These are phyloP conservation scores for Anguilla anguilla DNA, from an alignment of 2,797 vertebrate genomes.

Conservation along the genomic window DNA sequence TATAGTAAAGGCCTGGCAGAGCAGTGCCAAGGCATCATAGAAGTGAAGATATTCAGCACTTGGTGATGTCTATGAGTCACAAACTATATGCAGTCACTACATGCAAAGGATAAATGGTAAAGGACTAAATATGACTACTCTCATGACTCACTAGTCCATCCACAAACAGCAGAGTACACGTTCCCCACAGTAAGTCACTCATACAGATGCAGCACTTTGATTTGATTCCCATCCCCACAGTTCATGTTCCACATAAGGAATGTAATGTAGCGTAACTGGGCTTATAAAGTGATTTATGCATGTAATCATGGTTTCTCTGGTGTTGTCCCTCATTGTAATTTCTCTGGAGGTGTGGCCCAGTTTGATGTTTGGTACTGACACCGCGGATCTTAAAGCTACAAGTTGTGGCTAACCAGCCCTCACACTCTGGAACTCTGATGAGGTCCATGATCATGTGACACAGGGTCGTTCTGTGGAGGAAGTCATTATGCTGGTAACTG, in stretches of 20 bases:
- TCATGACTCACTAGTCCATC: background rate
- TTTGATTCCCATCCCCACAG: background rate
- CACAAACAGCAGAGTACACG: background rate
- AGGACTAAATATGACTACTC: no score
- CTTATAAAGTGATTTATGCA: conserved; percentile 32
- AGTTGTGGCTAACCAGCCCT: conserved; percentile 6
- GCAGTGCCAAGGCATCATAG: no score
- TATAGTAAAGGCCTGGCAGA: no score
- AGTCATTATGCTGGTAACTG: conserved; percentile 5
- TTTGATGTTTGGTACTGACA: background rate
- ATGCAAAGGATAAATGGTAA: no score
- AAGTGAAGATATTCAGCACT: no score
- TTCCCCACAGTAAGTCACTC: background rate
- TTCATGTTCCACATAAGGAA: conserved; percentile 13
- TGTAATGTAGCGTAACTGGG: background rate
- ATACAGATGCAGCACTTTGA: background rate
- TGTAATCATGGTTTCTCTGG: conserved; percentile 16
- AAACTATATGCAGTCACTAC: no score
- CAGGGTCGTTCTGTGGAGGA: background rate
- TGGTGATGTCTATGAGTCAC: no score
- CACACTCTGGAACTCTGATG: background rate
- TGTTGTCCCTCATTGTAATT: conserved; percentile 15
- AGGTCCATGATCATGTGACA: background rate
- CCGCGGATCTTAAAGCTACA: background rate
- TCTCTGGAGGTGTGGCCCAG: conserved; percentile 32